A percentile compares a stretch with the other conserved stretches of the same genome.
Evolutionary conservation across 1,140 invertebrate species (phyloP).

Genomic region (Aradophagus sp.): DNA sequence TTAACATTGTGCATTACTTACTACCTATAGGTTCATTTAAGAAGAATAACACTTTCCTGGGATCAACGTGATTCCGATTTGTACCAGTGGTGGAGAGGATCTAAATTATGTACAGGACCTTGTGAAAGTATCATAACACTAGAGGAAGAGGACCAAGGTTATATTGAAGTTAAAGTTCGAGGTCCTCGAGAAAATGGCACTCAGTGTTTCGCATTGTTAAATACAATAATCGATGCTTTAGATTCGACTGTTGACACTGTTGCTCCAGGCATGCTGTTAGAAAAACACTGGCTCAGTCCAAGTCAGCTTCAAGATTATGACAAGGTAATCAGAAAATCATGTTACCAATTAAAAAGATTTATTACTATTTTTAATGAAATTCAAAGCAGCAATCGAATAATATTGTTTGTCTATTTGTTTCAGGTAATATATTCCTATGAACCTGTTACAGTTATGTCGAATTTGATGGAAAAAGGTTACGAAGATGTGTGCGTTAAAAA

Average conservation of each 20-base stretch:
- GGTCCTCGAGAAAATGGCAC: constrained; percentile 78
- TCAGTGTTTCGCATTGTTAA: constrained; percentile 84
- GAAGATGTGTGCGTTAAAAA: constrained; percentile 76
- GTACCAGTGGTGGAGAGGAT: constrained; percentile 87
- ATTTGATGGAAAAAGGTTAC: constrained; percentile 75
- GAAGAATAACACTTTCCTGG: constrained; percentile 76
- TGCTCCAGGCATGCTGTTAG: constrained; percentile 81
- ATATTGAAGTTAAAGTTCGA: constrained; percentile 83
- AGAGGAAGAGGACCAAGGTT: constrained; percentile 79
- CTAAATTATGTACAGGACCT: constrained; percentile 83
- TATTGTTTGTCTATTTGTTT: too few relatives aligned
- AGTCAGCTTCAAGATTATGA: constrained; percentile 76
- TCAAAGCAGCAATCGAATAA: too few relatives aligned
- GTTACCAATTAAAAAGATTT: constrained; percentile 2
- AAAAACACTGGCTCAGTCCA: constrained; percentile 81
- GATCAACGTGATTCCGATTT: constrained; percentile 81
- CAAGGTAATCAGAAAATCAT: constrained; percentile 54
- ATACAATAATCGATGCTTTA: constrained; percentile 83
- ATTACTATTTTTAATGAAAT: constrained; percentile 1
- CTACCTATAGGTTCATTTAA: constrained; percentile 76
- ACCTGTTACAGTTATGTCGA: constrained; percentile 77
- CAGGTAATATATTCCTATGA: constrained; percentile 78
- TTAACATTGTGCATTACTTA: too few relatives aligned
- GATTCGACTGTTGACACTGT: constrained; percentile 80
- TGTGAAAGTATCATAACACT: constrained; percentile 85